Evolutionary conservation across 2,113 vertebrate species (phyloP).

Genomic region (Toxotes jaculatrix): DNA sequence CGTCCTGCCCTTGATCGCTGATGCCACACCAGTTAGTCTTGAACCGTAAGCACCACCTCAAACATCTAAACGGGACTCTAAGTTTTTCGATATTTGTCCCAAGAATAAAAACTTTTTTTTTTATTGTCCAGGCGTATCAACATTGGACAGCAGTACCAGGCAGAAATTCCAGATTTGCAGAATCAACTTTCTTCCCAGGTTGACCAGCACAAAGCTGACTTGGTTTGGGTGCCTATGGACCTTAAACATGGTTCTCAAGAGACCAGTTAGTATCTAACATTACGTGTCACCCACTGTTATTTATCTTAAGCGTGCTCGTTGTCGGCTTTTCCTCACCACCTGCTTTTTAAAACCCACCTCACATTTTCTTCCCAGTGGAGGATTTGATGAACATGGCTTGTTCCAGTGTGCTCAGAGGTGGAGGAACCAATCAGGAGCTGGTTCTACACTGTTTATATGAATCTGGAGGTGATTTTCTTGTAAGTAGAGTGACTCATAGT

Average conservation of each 20-base stretch:
- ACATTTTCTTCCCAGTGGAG: constrained; percentile 83
- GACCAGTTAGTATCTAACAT: constrained; percentile 80
- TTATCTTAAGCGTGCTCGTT: neutral
- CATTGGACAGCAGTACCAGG: constrained; percentile 93
- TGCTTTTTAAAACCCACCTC: neutral
- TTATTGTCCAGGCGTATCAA: constrained; percentile 91
- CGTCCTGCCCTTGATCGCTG: constrained; percentile 88
- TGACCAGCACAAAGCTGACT: constrained; percentile 91
- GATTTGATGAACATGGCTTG: constrained; percentile 92
- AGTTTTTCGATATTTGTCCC: neutral
- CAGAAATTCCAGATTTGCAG: constrained; percentile 91
- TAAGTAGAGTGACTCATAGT: constrained; percentile 78
- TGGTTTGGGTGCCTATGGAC: constrained; percentile 91
- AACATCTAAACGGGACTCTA: neutral
- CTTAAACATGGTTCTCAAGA: constrained; percentile 81
- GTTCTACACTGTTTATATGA: constrained; percentile 93
- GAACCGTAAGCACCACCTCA: constrained; percentile 92
- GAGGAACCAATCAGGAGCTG: constrained; percentile 97
- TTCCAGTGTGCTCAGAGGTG: constrained; percentile 93
- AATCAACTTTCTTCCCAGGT: constrained; percentile 82
- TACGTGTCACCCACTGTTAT: neutral
- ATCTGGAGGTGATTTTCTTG: constrained; percentile 91
- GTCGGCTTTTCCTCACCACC: neutral
- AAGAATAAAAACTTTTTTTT: neutral
- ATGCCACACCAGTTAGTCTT: constrained; percentile 94